These are phyloP conservation scores for Miniopterus natalensis DNA, from an alignment of 2,113 vertebrate genomes.

Conservation along the genomic window DNA sequence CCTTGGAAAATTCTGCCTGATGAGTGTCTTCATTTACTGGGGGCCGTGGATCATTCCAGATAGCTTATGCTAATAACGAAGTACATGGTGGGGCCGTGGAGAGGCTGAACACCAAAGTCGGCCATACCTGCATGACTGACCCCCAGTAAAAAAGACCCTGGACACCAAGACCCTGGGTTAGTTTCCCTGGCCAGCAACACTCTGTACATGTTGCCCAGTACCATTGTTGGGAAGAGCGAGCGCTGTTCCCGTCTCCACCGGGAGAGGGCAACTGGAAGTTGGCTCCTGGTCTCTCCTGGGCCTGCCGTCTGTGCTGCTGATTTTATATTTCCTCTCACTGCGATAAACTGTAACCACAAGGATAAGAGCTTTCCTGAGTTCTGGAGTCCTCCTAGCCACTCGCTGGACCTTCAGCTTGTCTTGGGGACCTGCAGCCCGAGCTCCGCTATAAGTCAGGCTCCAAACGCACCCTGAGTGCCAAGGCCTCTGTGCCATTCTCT, in stretches of 20 bases:
- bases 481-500: too few relatives aligned
- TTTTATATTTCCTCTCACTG: background rate
- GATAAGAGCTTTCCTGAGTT: background rate
- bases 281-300: background rate
- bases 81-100: background rate
- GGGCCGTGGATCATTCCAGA: too few relatives aligned
- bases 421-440: too few relatives aligned
- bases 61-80: background rate
- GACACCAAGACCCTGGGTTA: background rate
- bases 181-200: background rate
- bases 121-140: background rate
- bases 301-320: background rate
- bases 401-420: fast-evolving
- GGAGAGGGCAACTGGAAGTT: background rate
- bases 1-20: background rate
- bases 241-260: background rate
- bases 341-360: background rate
- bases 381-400: background rate
- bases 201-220: background rate
- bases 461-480: background rate
- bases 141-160: background rate
- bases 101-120: background rate
- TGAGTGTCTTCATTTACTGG: background rate
- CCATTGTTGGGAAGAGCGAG: background rate
- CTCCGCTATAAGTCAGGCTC: background rate